Base-by-base conservation (phyloP, 2,888 invertebrate genomes). In the Ornithoptera priamus region DNA sequence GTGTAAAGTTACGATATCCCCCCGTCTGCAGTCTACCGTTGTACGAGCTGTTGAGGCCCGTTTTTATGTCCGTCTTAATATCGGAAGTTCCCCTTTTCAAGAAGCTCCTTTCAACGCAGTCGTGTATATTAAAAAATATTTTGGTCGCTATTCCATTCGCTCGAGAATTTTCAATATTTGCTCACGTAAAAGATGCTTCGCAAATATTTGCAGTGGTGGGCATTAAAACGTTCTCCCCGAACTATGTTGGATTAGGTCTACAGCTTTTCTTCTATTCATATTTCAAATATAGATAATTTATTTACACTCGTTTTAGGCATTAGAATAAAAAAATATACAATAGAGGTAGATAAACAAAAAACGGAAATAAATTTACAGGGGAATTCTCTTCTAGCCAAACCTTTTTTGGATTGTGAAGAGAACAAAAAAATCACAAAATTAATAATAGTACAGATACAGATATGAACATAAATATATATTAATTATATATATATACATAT, bases 91-190 rank as follows among this genome's bases (percentile, higher is more conserved):
- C 83, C 80, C 80, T 81, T 78, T 80, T 78, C 79, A 80, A 82
- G 78, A 79, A 78, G 78, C 75, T 74, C 73, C 76, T 74, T 80
- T 80, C 80, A 80, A 81, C 81, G 64, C 80, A 78, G 75, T 75
- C 72, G 75, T 74, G 79, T 80, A 80, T 83, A 85, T 84, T 85
- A 83, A 85, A 82, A 82, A 84, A 82, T 80, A 80, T 81, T 82
- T 80, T 74, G 74, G 75, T 75, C 76, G 78, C 77, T 76, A 76
- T 80, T 77, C 78, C 75, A 72, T 75, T 69, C 70, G 73, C 72
- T 71, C 58, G 71, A 65, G 71, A 68, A 73, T 71, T 75, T 72
- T 71, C 71, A 71, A 75, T 75, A 74, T 72, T 72, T 70, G 69
- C 68, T 39, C 65, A 68, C 42, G 62, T 46, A 62, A 57, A 68